These are phyloP conservation scores for Drosophila setifemur DNA, from an alignment of 1,140 invertebrate genomes.

Conservation along the genomic window DNA sequence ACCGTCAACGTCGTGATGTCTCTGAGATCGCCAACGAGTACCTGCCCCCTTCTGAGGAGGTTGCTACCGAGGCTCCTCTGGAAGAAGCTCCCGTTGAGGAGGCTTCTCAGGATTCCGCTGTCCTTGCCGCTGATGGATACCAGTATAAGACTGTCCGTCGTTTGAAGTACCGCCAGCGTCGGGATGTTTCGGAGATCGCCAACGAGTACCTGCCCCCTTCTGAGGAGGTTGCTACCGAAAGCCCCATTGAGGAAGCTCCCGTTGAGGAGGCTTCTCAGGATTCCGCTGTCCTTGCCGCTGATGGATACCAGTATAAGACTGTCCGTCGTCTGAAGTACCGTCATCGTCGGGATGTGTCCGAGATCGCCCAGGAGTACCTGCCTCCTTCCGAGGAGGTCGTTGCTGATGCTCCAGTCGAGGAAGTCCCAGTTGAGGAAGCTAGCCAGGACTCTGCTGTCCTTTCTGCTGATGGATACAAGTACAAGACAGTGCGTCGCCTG, in stretches of 20 bases:
- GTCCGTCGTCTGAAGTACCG: slow-evolving; percentile 58
- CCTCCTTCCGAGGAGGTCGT: slow-evolving; percentile 39
- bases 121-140: slow-evolving; percentile 59
- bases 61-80: slow-evolving; percentile 17
- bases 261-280: slow-evolving; percentile 31
- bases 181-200: slow-evolving; percentile 61
- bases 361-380: slow-evolving; percentile 53
- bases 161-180: slow-evolving; percentile 58
- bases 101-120: slow-evolving; percentile 37
- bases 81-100: slow-evolving; percentile 22
- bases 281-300: slow-evolving; percentile 36
- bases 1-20: slow-evolving; percentile 66
- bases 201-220: slow-evolving; percentile 55
- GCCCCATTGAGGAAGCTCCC: neutral
- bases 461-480: slow-evolving; percentile 51
- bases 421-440: slow-evolving; percentile 10
- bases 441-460: slow-evolving; percentile 32
- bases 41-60: slow-evolving; percentile 49
- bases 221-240: slow-evolving; percentile 24
- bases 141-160: slow-evolving; percentile 62
- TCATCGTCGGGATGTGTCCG: slow-evolving; percentile 60
- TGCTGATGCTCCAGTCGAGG: slow-evolving; percentile 12
- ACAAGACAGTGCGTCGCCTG: no score
- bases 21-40: slow-evolving; percentile 55
- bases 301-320: slow-evolving; percentile 66